Evolutionary conservation across 2,113 vertebrate species (phyloP).

Genomic region (Pyxicephalus adspersus): DNA sequence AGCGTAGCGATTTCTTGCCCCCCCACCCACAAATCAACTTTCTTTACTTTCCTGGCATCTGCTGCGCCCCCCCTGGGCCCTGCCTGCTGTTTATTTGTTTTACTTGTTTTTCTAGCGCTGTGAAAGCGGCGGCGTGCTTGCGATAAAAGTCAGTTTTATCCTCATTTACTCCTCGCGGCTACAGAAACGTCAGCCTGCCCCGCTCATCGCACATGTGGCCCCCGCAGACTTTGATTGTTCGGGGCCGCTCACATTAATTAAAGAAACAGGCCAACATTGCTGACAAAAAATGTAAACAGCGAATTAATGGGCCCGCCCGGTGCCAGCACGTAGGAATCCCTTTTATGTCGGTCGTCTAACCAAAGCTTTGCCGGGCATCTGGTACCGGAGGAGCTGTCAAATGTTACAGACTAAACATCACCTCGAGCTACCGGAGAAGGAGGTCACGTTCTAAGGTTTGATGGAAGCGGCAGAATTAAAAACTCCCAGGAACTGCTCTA

Average conservation of each 20-base stretch:
- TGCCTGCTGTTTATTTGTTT: slow-evolving; percentile 42
- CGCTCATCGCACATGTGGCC: slow-evolving; percentile 22
- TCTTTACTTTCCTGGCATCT: slow-evolving; percentile 7
- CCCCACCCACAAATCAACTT: not conserved
- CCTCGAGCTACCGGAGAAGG: too few species aligned
- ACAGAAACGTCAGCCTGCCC: slow-evolving; percentile 3
- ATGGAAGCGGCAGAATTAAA: too few species aligned
- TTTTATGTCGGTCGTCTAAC: not conserved
- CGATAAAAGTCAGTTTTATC: slow-evolving; percentile 44
- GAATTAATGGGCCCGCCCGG: not conserved
- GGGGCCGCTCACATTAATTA: slow-evolving; percentile 20
- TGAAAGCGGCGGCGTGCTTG: slow-evolving; percentile 11
- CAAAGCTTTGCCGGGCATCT: not conserved
- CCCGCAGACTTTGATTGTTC: slow-evolving; percentile 29
- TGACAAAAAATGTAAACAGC: slow-evolving; percentile 36
- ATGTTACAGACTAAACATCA: too few species aligned
- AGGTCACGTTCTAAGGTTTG: too few species aligned
- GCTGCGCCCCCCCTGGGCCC: not conserved
- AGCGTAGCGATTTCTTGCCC: not conserved
- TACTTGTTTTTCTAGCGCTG: slow-evolving; percentile 22
- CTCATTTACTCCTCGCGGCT: slow-evolving; percentile 42
- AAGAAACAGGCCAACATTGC: not conserved
- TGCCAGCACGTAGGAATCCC: not conserved
- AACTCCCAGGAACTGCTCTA: too few species aligned
- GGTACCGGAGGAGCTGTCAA: not conserved